phyloP scores from a whole-genome alignment of 2,797 vertebrate genomes.

The Cygnus olor region DNA sequence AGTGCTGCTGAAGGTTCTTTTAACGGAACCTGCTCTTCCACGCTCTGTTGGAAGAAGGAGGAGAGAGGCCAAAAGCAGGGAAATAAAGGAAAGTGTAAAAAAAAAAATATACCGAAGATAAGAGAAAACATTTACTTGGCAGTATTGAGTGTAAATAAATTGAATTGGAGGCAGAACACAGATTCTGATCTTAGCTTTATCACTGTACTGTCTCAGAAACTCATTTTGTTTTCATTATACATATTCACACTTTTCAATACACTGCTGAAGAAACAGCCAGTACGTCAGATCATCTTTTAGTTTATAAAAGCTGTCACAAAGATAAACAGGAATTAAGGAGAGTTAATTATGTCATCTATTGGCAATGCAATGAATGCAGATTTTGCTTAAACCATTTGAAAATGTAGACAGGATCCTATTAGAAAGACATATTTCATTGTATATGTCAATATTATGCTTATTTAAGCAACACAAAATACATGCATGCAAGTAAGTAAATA shows the following conservation, averaged over 20 bases:
- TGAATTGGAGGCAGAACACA: neutral
- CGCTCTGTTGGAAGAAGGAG: neutral
- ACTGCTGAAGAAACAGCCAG: neutral
- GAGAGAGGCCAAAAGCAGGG: neutral
- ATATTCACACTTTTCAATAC: neutral
- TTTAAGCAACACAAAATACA: neutral
- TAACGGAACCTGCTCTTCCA: neutral
- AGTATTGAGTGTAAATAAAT: neutral
- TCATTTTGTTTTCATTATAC: neutral
- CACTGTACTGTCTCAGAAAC: neutral
- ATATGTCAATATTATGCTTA: neutral
- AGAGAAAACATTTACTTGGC: neutral
- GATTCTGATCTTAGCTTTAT: neutral
- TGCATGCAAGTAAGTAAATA: neutral
- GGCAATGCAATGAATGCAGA: neutral
- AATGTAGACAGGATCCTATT: neutral
- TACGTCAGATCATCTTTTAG: neutral
- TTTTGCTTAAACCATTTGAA: neutral
- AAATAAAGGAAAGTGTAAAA: neutral
- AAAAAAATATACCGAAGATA: neutral
- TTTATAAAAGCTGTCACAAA: neutral
- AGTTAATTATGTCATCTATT: neutral
- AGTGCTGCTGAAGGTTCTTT: neutral
- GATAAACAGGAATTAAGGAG: neutral
- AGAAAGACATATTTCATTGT: neutral